Base-by-base conservation (phyloP, 2,888 invertebrate genomes). In the Anagyrus pseudococci region DNA sequence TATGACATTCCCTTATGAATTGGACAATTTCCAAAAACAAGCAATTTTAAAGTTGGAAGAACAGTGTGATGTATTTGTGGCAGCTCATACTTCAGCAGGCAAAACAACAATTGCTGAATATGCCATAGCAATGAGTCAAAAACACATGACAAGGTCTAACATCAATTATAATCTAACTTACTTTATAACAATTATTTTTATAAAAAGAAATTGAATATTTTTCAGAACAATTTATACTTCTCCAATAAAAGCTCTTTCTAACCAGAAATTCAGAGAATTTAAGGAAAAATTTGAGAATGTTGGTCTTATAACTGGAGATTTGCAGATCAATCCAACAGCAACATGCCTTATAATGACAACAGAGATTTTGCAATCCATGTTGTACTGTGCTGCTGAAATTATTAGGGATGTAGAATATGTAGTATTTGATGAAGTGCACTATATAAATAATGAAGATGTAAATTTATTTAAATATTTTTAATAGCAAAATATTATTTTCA, bases 61-160 rank as follows among this genome's bases (percentile, higher is more conserved):
- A 73, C 91, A 94, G 15, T 91, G 96, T 72, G 95, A 96, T 78
- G 96, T 99, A 0, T 98, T 99, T 81, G 98, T 99, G 0, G 97
- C 99, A 0, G 99, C 99, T 0, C 99, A 99, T 77, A 99, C 99
- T 0, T 99, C 99, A 0, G 99, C 99, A 0, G 96, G 94, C 23
- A 99, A 99, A 84, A 99, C 99, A 0, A 98, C 97, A 0, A 97
- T 99, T 0, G 99, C 99, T 0, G 99, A 99, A 83, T 99, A 99
- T 82, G 99, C 99, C 0, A 96, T 99, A 70, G 98, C 98, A 0
- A 85, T 99, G 75, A 95, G 97, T 0, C 89, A 93, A 74, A 90
- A 91, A 70, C 94, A 97, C 80, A 92, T 93, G 85, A 96, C 96
- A 0, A 89, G 88, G 90, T 89, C 77, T 2, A 37, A 71, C 33